phyloP scores from a whole-genome alignment of 2,888 invertebrate genomes.

The Keiferia lycopersicella region DNA sequence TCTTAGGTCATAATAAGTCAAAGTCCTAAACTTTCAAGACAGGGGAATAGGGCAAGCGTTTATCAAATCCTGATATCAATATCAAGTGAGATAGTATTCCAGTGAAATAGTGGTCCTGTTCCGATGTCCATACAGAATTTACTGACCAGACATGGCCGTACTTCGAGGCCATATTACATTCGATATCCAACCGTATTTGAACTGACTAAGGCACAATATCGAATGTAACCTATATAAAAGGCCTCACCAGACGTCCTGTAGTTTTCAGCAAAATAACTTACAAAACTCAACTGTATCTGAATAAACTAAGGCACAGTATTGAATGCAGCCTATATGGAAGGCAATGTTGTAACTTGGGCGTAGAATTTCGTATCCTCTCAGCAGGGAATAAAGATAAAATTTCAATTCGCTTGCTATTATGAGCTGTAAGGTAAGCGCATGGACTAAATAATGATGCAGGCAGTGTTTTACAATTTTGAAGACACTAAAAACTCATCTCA shows the following conservation, averaged over 20 bases:
- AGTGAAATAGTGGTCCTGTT: constrained; percentile 57
- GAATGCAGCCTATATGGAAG: not conserved
- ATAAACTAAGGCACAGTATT: not conserved
- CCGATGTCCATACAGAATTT: constrained; percentile 54
- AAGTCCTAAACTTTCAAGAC: not conserved
- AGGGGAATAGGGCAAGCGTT: constrained; percentile 7
- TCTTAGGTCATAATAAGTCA: not conserved
- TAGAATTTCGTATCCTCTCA: constrained; percentile 40
- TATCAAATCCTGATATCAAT: constrained; percentile 52
- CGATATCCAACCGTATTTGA: constrained; percentile 3
- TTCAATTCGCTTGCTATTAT: constrained; percentile 33
- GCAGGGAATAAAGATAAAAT: constrained; percentile 41
- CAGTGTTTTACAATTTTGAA: no score
- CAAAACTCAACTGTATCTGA: not conserved
- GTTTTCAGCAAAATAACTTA: no score
- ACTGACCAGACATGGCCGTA: constrained; percentile 55
- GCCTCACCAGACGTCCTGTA: not conserved
- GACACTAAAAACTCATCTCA: no score
- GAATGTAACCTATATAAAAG: not conserved
- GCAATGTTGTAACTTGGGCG: constrained; percentile 13
- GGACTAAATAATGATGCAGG: no score
- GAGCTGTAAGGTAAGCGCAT: constrained; percentile 23
- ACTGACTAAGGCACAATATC: not conserved
- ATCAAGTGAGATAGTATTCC: constrained; percentile 53
- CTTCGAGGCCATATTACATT: constrained; percentile 11